phyloP scores from a whole-genome alignment of 2,113 vertebrate genomes.

The Pogonocichla stellata region DNA sequence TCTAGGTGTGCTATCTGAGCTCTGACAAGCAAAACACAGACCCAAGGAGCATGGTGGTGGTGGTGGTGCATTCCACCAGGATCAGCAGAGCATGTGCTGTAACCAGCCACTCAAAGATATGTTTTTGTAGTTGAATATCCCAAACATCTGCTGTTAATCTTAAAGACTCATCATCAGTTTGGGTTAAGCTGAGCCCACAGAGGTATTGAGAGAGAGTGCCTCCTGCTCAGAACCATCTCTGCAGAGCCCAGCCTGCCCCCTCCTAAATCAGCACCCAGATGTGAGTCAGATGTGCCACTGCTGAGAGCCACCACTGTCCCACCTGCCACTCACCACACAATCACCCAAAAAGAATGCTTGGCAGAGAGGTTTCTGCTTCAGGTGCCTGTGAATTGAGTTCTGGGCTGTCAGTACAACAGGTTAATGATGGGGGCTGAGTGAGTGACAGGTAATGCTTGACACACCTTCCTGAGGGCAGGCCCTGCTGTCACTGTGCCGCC shows the following conservation, averaged over 20 bases:
- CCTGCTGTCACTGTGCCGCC: rapidly evolving
- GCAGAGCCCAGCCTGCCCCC: not conserved
- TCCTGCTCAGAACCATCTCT: not conserved
- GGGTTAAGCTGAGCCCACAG: not conserved
- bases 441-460: not conserved
- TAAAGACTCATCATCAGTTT: not conserved
- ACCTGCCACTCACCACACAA: not conserved
- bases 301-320: not conserved
- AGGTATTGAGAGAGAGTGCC: not conserved
- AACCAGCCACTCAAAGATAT: not conserved
- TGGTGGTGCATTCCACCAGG: not conserved
- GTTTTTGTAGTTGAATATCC: not conserved
- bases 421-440: not conserved
- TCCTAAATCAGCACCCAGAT: not conserved
- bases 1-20: not conserved
- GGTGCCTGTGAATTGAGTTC: not conserved
- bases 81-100: not conserved
- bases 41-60: not conserved
- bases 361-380: not conserved
- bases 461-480: not conserved
- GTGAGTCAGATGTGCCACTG: not conserved
- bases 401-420: not conserved
- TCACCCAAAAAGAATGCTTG: not conserved
- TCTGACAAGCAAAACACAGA: not conserved
- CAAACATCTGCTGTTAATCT: not conserved